Conservation (phyloP, 2,113 vertebrate genomes). For the Corynorhinus townsendii region DNA sequence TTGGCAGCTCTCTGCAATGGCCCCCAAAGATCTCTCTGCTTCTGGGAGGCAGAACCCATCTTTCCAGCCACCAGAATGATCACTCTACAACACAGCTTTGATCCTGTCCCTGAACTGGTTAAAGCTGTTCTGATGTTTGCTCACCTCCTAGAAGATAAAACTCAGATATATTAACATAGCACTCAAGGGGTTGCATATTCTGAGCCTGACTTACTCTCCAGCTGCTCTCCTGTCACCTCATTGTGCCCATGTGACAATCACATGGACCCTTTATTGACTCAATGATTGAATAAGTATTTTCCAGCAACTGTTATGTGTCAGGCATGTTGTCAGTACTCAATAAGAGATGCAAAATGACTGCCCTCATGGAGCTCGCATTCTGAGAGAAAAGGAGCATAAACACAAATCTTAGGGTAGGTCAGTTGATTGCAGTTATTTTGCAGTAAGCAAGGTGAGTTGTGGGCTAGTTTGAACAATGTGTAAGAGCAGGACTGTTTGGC, state of each 20-base stretch:
- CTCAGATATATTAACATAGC: neutral
- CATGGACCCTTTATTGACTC: neutral
- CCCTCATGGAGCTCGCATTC: neutral
- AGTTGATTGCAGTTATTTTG: neutral
- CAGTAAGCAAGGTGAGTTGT: neutral
- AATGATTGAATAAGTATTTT: neutral
- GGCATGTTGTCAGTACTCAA: neutral
- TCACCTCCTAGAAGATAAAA: neutral
- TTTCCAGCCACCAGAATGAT: neutral
- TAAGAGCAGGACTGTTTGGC: neutral
- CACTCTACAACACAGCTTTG: neutral
- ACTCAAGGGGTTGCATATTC: neutral
- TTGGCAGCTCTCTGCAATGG: neutral
- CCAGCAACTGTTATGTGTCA: neutral
- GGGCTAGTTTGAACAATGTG: neutral
- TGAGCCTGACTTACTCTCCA: neutral
- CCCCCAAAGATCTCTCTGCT: neutral
- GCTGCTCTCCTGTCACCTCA: neutral
- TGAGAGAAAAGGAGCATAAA: neutral
- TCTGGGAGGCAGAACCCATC: neutral
- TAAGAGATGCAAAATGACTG: neutral
- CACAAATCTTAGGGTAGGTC: neutral
- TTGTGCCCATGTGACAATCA: neutral
- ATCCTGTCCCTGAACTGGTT: neutral
- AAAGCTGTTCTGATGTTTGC: neutral